Evolutionary conservation across 2,113 vertebrate genomes (phyloP).

Genomic region (Pleuronectes platessa): DNA sequence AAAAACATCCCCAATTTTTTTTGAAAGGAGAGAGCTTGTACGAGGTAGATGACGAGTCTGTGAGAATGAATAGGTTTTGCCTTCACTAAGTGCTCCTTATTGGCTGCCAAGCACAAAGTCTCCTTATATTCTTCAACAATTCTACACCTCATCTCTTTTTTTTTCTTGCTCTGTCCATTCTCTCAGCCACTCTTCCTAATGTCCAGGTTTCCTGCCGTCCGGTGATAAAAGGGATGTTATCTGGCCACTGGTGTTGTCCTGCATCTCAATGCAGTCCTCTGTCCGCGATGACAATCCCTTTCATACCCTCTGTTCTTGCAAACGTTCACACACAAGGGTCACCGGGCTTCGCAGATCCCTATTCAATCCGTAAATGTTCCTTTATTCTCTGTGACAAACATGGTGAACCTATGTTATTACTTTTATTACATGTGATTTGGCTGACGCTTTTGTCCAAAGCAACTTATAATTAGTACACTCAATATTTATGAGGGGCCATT

Average conservation of each 20-base stretch:
- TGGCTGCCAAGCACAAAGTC: slow-evolving; percentile 41
- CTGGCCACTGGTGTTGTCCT: slow-evolving; percentile 52
- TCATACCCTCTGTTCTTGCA: too few species aligned
- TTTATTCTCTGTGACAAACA: neutral
- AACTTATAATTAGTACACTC: too few species aligned
- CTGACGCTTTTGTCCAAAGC: too few species aligned
- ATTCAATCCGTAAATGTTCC: neutral
- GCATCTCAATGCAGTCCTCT: slow-evolving; percentile 68
- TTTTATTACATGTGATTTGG: too few species aligned
- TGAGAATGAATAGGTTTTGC: slow-evolving; percentile 33
- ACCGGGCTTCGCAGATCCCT: neutral
- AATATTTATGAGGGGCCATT: too few species aligned
- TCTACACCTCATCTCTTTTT: slow-evolving; percentile 37
- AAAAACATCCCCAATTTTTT: slow-evolving; percentile 32
- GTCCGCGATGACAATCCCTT: too few species aligned
- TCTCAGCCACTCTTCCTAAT: slow-evolving; percentile 40
- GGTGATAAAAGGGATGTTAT: slow-evolving; percentile 70
- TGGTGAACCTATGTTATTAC: neutral
- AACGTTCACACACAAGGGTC: neutral
- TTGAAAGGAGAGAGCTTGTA: slow-evolving; percentile 9
- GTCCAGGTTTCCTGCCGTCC: slow-evolving; percentile 57
- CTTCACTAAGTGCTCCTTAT: slow-evolving; percentile 45
- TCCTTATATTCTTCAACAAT: slow-evolving; percentile 36
- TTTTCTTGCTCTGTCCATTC: slow-evolving; percentile 42
- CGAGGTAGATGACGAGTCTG: slow-evolving; percentile 21